Percentiles rank a stretch among this genome's conserved stretches.
These are phyloP conservation scores for Nephrotoma flavescens DNA, from an alignment of 2,888 invertebrate species.

Conservation along the genomic window DNA sequence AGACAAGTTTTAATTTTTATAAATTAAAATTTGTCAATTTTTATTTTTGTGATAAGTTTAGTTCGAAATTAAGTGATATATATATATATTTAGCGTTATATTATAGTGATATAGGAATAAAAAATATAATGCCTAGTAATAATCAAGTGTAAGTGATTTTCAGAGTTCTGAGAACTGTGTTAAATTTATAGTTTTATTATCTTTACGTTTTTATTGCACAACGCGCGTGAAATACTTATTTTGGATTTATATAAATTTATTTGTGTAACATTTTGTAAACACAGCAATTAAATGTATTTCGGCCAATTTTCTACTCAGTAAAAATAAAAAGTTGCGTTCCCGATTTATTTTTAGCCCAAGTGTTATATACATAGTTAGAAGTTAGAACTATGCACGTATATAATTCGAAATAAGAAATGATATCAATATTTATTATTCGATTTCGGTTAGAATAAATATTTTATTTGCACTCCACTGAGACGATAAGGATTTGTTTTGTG, in stretches of 20 bases:
- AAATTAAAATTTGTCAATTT: background rate
- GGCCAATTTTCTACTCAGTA: background rate
- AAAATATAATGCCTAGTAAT: background rate
- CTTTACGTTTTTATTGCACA: too few species aligned
- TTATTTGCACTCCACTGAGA: background rate
- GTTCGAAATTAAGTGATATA: background rate
- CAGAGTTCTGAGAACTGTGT: background rate
- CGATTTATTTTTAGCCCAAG: background rate
- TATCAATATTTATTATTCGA: background rate
- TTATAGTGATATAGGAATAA: background rate
- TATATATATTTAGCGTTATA: too few species aligned
- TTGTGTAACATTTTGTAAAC: background rate
- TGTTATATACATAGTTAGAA: background rate
- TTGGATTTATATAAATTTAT: background rate
- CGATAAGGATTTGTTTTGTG: background rate
- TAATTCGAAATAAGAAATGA: background rate
- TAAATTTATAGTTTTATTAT: too few species aligned
- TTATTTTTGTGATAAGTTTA: background rate
- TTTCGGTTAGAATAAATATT: background rate
- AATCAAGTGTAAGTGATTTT: background rate
- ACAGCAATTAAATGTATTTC: background rate
- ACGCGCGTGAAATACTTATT: background rate
- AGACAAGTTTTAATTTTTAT: background rate
- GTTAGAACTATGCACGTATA: background rate
- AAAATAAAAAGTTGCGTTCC: background rate